A percentile compares a stretch with the other conserved stretches of the same genome.
Evolutionary conservation across 2,113 vertebrate genomes (phyloP).

Genomic region (Gobius niger): DNA sequence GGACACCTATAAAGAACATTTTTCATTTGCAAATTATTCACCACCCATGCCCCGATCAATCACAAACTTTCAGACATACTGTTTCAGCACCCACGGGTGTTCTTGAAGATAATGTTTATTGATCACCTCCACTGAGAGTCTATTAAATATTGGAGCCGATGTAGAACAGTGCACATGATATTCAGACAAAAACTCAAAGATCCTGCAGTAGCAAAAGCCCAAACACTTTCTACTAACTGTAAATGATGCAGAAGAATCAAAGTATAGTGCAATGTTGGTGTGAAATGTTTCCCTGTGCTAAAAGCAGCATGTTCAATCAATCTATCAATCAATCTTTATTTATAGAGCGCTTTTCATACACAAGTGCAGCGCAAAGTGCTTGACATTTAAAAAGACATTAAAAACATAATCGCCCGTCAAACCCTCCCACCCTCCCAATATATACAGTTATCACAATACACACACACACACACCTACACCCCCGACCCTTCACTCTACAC

Average conservation of each 20-base stretch:
- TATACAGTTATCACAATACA: no score
- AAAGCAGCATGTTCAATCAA: no score
- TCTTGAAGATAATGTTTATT: constrained; percentile 21
- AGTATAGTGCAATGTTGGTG: no score
- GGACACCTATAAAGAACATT: constrained; percentile 13
- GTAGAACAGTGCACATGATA: constrained; percentile 2
- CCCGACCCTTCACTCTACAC: no score
- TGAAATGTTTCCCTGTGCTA: no score
- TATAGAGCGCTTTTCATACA: no score
- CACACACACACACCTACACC: no score
- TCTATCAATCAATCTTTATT: no score
- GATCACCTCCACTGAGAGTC: constrained; percentile 9
- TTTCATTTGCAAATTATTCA: constrained; percentile 28
- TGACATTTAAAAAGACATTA: no score
- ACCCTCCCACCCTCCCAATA: no score
- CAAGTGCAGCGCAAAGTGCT: no score
- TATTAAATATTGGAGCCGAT: background rate
- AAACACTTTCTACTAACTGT: background rate
- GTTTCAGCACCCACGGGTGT: background rate
- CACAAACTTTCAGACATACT: background rate
- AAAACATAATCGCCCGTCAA: no score
- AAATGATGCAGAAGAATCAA: background rate
- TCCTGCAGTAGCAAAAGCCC: background rate
- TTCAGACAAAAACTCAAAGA: background rate
- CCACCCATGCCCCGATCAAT: constrained; percentile 14